phyloP scores from a whole-genome alignment of 1,140 invertebrate genomes.

The Zaprionus camerounensis region DNA sequence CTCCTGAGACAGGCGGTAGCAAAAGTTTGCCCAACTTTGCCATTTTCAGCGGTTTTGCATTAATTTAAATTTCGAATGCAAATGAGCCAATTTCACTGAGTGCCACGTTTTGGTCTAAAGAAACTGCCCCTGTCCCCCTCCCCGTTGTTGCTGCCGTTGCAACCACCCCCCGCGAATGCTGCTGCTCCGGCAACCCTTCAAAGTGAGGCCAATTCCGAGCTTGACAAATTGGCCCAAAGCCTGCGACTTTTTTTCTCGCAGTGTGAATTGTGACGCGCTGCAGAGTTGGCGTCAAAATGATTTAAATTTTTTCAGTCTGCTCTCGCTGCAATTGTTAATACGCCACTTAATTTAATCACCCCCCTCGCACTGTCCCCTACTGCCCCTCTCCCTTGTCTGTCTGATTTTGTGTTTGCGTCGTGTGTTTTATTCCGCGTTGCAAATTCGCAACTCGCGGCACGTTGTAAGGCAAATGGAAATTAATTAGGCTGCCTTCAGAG shows the following conservation, averaged over 20 bases:
- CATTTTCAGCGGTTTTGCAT: slow-evolving; percentile 81
- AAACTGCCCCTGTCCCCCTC: slow-evolving; percentile 24
- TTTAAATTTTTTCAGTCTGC: slow-evolving; percentile 53
- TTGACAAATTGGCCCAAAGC: slow-evolving; percentile 75
- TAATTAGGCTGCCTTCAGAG: slow-evolving; percentile 62
- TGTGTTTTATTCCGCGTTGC: slow-evolving; percentile 30
- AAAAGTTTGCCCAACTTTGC: slow-evolving; percentile 71
- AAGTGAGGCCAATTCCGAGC: slow-evolving; percentile 60
- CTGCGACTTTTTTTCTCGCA: slow-evolving; percentile 21
- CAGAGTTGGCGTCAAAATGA: slow-evolving; percentile 69
- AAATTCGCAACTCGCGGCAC: slow-evolving; percentile 70
- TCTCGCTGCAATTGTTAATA: slow-evolving; percentile 61
- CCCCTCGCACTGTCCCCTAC: neutral
- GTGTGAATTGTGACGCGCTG: slow-evolving; percentile 60
- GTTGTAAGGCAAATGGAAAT: slow-evolving; percentile 75
- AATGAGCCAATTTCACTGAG: slow-evolving; percentile 83
- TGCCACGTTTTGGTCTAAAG: slow-evolving; percentile 67
- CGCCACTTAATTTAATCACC: slow-evolving; percentile 68
- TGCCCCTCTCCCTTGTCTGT: neutral
- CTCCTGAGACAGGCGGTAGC: slow-evolving; percentile 41
- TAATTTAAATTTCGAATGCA: slow-evolving; percentile 84
- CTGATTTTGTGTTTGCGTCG: slow-evolving; percentile 17
- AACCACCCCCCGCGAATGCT: neutral
- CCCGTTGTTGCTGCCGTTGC: neutral
- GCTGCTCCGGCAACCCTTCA: slow-evolving; percentile 57